Base-by-base conservation (phyloP, 2,888 invertebrate species). In the Pollenia amentaria region DNA sequence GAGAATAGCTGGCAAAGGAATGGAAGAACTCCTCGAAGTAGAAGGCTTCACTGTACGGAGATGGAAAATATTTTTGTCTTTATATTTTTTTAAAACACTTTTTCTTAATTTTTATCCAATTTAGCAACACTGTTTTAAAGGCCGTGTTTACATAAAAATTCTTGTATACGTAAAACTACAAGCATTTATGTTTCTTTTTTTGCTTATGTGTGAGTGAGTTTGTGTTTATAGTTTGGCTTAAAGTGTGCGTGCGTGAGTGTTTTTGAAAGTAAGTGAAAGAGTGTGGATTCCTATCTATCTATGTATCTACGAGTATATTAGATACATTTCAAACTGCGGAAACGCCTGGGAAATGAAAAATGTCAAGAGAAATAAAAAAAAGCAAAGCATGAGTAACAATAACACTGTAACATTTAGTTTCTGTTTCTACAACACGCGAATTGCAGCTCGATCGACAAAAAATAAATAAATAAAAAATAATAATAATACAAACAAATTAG, bases 371-470 rank as follows among this genome's bases (percentile, higher is more conserved):
- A 60, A 46, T 46, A 44, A 14, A 38, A 62, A 44, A 72, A 62
- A 21, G 70, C 21, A 70, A 79, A 80, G 53, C 21, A 70, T 51
- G 69, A 79, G 51, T 48, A 62, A 70, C 21, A 72, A 72, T 72
- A 80, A 72, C 55, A 80, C 29, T 62, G 2, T 53, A 42, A 38
- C 40, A 55, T 65, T 80, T 73, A 80, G 80, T 80, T 64, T 65
- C 64, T 40, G 53, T 64, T 80, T 80, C 44, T 48, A 73, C 64
- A 40, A 73, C 72, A 80, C 72, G 64, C 72, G 80, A 80, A 80
- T 64, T 72, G 64, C 64, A 80, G 55, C 64, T 80, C 65, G 16
- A 80, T 16, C 7, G 62, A 72, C 29, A 42, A 72, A 46, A 67
- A 46, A 64, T 51, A 53, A 11, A 51, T 42, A 64, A n/a, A 21